A percentile compares a stretch with the other conserved stretches of the same genome.
Evolutionary conservation across 2,888 invertebrate species (phyloP).

Genomic region (Apodemia zela): DNA sequence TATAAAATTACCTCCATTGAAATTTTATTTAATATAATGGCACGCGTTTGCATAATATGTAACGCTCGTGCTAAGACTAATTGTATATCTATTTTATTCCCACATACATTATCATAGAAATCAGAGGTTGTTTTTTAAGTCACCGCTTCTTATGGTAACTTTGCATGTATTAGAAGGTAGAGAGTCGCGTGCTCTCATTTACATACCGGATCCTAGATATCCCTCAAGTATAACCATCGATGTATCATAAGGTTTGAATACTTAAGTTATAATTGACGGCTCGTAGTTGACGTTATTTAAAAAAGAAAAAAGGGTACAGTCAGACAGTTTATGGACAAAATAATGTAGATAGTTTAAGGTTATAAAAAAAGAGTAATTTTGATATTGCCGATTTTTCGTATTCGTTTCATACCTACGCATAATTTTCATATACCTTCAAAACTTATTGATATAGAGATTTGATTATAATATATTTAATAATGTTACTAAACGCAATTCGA

Average conservation of each 20-base stretch:
- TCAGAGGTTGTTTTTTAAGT: slow-evolving; percentile 55
- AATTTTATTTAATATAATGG: slow-evolving; percentile 24
- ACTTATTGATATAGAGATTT: too few relatives aligned
- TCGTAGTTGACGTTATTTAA: not conserved
- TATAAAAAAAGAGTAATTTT: too few relatives aligned
- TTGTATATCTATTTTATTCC: slow-evolving; percentile 54
- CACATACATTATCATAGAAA: slow-evolving; percentile 68
- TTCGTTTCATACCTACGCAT: too few relatives aligned
- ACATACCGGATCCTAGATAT: slow-evolving; percentile 24
- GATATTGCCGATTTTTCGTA: too few relatives aligned
- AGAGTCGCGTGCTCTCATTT: slow-evolving; percentile 55
- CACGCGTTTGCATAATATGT: slow-evolving; percentile 26
- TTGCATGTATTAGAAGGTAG: slow-evolving; percentile 56
- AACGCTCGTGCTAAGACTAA: slow-evolving; percentile 41
- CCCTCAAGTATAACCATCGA: slow-evolving; percentile 6
- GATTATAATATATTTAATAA: too few relatives aligned
- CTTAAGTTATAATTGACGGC: not conserved
- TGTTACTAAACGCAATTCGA: too few relatives aligned
- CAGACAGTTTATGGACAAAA: not conserved
- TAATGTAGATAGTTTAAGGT: too few relatives aligned
- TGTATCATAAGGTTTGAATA: slow-evolving; percentile 6
- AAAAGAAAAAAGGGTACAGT: not conserved
- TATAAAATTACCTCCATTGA: slow-evolving; percentile 12
- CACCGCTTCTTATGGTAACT: slow-evolving; percentile 56
- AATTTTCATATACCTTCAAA: too few relatives aligned